Evolutionary conservation across 2,888 invertebrate species (phyloP), one percentile per base, ranked within the genome.

Genomic region (Suillia variegata): DNA sequence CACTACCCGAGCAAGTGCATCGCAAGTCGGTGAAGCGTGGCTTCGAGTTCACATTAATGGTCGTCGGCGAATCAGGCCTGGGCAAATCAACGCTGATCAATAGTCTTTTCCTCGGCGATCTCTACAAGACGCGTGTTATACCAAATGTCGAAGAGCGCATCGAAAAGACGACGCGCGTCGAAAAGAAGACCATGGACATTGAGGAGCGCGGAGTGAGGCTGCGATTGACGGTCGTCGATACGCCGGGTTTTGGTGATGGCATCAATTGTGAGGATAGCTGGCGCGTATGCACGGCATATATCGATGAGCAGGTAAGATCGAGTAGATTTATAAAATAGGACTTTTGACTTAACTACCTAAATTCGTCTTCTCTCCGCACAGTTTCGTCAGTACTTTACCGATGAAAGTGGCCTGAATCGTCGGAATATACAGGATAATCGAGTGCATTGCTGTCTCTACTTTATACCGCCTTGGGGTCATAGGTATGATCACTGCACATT

Each of bases 41-140:
- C 57, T 97, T 97, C 82, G 96, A 97, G 82, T 97, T 97, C 83
- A 97, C 96, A 0, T 84, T 97, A 66, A 96, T 97, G 95, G 96
- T 97, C 17, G 93, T 96, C 31, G 97, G 96, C 26, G 96, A 97
- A 83, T 91, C 92, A 0, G 96, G 97, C 0, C 85, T 97, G 53
- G 97, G 97, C 59, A 97, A 97, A 82, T 96, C 96, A 0, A 97
- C 97, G 0, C 86, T 97, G 55, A 91, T 97, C 80, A 97, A 96
- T 85, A 96, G 95, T 76, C 86, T 97, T 53, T 97, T 97, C 81
- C 86, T 96, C 67, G 94, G 93, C 58, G 96, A 97, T 80, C 87
- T 97, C 22, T 97, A 97, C 83, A 93, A 92, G 81, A 93, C 90
- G 74, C 87, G 95, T 68, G 88, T 89, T 72, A 90, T 92, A 76